Evolutionary conservation across 2,113 vertebrate genomes (phyloP).

Genomic region (Brevimyrus niger): DNA sequence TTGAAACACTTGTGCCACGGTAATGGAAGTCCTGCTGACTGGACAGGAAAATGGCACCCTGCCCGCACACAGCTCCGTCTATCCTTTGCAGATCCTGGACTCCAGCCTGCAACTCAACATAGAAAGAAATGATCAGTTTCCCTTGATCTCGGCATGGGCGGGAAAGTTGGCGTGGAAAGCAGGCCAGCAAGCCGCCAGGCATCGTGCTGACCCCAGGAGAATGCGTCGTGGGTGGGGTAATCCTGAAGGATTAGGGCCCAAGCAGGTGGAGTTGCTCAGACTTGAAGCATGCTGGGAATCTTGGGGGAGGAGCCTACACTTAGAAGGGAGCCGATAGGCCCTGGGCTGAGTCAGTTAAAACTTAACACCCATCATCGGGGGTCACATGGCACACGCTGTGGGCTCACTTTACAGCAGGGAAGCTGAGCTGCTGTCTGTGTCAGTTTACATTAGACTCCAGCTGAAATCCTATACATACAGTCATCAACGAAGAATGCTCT

Average conservation of each 20-base stretch:
- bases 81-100: background rate
- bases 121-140: background rate
- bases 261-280: conserved; percentile 18
- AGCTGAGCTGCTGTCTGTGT: background rate
- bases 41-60: background rate
- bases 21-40: background rate
- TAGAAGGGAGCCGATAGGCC: background rate
- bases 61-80: no score
- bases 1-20: background rate
- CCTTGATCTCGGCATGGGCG: background rate
- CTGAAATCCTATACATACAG: background rate
- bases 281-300: background rate
- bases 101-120: no score
- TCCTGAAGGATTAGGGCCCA: conserved; percentile 43
- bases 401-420: background rate
- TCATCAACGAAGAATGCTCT: background rate
- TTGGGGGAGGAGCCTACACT: background rate
- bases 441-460: background rate
- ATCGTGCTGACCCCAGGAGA: background rate
- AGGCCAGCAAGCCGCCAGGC: background rate
- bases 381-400: background rate
- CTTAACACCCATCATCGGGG: background rate
- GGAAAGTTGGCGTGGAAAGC: background rate
- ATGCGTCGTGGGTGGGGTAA: conserved; percentile 35
- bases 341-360: background rate